These are phyloP conservation scores for Melanotaenia pygmaea DNA, from an alignment of 2,797 vertebrate species.

Conservation along the genomic window DNA sequence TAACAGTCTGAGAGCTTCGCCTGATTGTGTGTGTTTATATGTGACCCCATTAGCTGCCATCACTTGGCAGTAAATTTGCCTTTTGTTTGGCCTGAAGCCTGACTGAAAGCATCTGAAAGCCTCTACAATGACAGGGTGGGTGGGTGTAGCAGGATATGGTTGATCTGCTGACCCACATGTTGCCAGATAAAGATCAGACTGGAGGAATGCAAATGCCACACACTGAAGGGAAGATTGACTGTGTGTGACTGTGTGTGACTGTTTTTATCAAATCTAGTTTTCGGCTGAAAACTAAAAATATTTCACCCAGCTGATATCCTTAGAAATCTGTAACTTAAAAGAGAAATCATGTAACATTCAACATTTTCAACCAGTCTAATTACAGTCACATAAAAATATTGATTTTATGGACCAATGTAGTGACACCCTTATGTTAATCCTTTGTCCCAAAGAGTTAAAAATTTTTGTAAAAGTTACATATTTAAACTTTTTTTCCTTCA, in stretches of 20 bases:
- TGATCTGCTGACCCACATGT: constrained; percentile 56
- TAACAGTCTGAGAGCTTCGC: neutral
- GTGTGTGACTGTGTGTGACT: constrained; percentile 18
- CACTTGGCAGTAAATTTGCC: constrained; percentile 24
- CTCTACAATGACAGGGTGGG: neutral
- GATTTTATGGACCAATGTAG: neutral
- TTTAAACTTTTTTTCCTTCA: neutral
- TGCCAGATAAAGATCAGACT: constrained; percentile 55
- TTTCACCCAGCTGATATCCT: neutral
- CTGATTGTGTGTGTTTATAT: constrained; percentile 1
- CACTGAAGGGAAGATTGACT: neutral
- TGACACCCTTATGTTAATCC: neutral
- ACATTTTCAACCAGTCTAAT: too few species aligned
- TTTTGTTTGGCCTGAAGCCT: constrained; percentile 49
- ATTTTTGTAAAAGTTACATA: neutral
- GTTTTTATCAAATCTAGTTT: constrained; percentile 20
- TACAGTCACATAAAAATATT: neutral
- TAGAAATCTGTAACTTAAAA: neutral
- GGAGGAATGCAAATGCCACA: constrained; percentile 46
- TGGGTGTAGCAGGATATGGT: constrained; percentile 54
- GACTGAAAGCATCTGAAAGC: constrained; percentile 33
- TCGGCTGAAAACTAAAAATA: neutral
- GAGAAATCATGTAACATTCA: neutral
- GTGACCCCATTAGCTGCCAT: constrained; percentile 49
- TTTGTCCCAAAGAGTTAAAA: neutral